Evolutionary conservation across 2,888 invertebrate genomes (phyloP), one percentile per base, ranked within the genome.

Genomic region (Limenitis camilla): DNA sequence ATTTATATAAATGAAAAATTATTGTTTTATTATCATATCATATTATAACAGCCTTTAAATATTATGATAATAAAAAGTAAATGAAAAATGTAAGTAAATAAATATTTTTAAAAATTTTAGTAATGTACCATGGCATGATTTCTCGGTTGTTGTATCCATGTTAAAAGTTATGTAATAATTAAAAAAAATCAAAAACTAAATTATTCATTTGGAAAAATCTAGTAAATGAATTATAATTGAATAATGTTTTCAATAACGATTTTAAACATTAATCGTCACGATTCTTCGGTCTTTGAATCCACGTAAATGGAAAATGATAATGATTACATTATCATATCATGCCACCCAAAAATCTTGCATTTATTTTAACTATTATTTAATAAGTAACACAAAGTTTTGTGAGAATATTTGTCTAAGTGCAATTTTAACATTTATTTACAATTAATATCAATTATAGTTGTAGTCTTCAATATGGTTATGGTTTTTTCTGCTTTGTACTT

Each of bases 321-420:
- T 51, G 40, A 27, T 53, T 8, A 28, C 39, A 40, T 52, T 59
- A 54, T 59, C 49, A 49, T 71, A 65, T 71, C 67, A 76, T 74
- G 72, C 76, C 79, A 78, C 81, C 84, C 84, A 85, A 83, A 84
- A 78, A 83, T 77, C 74, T 79, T 84, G 81, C 82, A 84, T 85
- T 85, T 84, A 84, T 71, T 68, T 59, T 61, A 75, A 71, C 70
- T 77, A 74, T 71, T 74, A 74, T 62, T 67, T 61, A 49, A 49
- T 80, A 77, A 77, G 76, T 74, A 67, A 71, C 63, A 67, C 65
- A 66, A 60, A 62, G 67, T 69, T 73, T 69, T 53, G 64, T 61
- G 74, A 72, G 72, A 74, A 72, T 71, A 62, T 76, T 71, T 78
- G 67, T 73, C 66, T 72, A 71, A 78, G 84, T 84, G 84, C 82